These are phyloP conservation scores for Mamestra configurata DNA, from an alignment of 1,140 invertebrate species.

Conservation along the genomic window DNA sequence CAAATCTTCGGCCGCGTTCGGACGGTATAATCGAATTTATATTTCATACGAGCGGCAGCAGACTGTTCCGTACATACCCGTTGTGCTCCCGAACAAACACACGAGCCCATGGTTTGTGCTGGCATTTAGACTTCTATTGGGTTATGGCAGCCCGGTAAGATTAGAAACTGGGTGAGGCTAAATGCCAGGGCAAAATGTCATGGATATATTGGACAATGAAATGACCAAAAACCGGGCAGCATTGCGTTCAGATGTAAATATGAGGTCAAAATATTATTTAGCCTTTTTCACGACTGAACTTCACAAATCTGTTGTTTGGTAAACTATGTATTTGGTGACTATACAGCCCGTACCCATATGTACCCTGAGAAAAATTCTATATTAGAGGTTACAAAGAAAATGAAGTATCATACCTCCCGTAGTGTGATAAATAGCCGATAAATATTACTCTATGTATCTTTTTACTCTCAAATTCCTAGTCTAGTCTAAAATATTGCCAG, in stretches of 20 bases:
- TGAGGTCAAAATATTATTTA: too few relatives aligned
- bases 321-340: too few relatives aligned
- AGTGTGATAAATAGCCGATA: neutral
- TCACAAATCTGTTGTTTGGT: too few relatives aligned
- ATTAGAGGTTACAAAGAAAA: neutral
- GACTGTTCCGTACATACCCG: neutral
- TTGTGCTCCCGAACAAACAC: neutral
- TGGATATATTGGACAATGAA: neutral
- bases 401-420: neutral
- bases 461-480: neutral
- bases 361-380: too few relatives aligned
- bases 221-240: neutral
- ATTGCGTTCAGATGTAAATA: too few relatives aligned
- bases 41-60: conserved; percentile 1
- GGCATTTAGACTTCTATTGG: neutral
- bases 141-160: conserved; percentile 8
- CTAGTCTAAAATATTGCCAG: neutral
- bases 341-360: too few relatives aligned
- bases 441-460: neutral
- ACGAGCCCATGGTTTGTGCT: neutral
- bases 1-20: conserved; percentile 24
- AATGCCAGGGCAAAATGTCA: neutral
- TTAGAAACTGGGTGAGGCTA: neutral
- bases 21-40: conserved; percentile 25
- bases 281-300: too few relatives aligned